phyloP scores from a whole-genome alignment of 1,140 invertebrate species.

The Drosophila sproati region DNA sequence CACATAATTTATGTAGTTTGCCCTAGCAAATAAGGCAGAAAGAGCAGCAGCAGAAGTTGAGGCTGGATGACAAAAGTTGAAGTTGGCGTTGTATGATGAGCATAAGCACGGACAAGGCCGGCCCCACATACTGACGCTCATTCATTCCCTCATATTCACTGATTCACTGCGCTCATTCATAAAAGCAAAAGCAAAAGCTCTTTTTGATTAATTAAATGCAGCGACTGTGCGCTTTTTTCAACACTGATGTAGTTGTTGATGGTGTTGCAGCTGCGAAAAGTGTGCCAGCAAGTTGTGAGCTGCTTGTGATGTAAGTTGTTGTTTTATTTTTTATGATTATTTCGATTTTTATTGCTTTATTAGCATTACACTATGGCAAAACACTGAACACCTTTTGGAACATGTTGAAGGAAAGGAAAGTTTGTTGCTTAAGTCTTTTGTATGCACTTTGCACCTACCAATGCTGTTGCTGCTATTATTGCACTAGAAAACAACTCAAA shows the following conservation, averaged over 20 bases:
- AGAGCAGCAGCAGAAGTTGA: slow-evolving; percentile 41
- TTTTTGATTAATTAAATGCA: slow-evolving; percentile 82
- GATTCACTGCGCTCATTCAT: slow-evolving; percentile 63
- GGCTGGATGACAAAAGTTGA: slow-evolving; percentile 42
- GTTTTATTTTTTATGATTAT: slow-evolving; percentile 56
- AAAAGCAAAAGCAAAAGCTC: slow-evolving; percentile 66
- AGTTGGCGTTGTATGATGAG: slow-evolving; percentile 14
- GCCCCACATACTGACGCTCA: slow-evolving; percentile 40
- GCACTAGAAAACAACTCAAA: slow-evolving; percentile 58
- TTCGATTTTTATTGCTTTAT: slow-evolving; percentile 51
- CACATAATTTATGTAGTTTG: slow-evolving; percentile 75
- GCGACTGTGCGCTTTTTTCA: slow-evolving; percentile 38
- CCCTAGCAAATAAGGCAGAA: slow-evolving; percentile 40
- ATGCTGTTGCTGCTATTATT: background rate
- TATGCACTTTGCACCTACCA: slow-evolving; percentile 71
- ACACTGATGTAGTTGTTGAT: slow-evolving; percentile 18
- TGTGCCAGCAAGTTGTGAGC: slow-evolving; percentile 58
- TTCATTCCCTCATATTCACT: slow-evolving; percentile 43
- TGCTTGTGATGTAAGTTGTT: slow-evolving; percentile 66
- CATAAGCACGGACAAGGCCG: slow-evolving; percentile 24
- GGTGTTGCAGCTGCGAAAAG: slow-evolving; percentile 54
- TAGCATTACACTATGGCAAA: slow-evolving; percentile 46
- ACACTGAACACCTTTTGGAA: slow-evolving; percentile 8
- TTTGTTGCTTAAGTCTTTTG: slow-evolving; percentile 61
- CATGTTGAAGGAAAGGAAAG: slow-evolving; percentile 47